These are phyloP conservation scores for Ligdia adustata DNA, from an alignment of 2,888 invertebrate genomes.

Conservation along the genomic window DNA sequence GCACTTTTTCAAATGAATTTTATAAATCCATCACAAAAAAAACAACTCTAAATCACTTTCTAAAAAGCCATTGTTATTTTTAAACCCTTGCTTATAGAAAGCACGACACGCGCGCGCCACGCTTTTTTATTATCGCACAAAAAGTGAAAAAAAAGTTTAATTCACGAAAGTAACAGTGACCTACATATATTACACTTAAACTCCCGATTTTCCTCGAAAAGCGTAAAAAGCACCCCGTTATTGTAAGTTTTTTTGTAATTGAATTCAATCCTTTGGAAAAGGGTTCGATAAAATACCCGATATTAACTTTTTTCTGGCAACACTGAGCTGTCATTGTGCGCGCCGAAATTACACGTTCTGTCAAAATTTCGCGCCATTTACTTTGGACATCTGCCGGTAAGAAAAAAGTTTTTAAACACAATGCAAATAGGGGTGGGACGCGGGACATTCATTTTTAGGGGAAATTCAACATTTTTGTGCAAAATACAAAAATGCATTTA, in stretches of 20 bases:
- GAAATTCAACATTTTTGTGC: conserved; percentile 73
- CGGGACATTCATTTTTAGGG: conserved; percentile 79
- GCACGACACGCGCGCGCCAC: conserved; percentile 74
- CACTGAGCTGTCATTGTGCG: conserved; percentile 66
- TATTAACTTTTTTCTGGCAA: conserved; percentile 66
- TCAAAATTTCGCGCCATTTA: conserved; percentile 84
- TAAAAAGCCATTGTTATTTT: conserved; percentile 74
- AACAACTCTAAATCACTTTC: conserved; percentile 75
- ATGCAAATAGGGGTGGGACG: conserved; percentile 78
- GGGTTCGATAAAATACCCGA: conserved; percentile 75
- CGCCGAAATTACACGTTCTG: conserved; percentile 76
- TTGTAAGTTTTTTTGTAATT: conserved; percentile 69
- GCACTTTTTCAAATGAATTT: conserved; percentile 55
- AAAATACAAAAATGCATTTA: conserved; percentile 78
- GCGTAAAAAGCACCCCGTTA: conserved; percentile 70
- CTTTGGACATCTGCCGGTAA: conserved; percentile 71
- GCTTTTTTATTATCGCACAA: conserved; percentile 43
- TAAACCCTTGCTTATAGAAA: conserved; percentile 74
- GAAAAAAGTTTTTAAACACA: conserved; percentile 72
- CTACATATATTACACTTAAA: conserved; percentile 66
- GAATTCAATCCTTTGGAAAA: conserved; percentile 83
- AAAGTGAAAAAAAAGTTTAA: conserved; percentile 61
- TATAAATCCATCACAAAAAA: conserved; percentile 62
- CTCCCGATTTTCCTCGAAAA: conserved; percentile 70
- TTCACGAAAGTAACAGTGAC: conserved; percentile 71